phyloP scores from a whole-genome alignment of 2,797 vertebrate genomes.

The Buphagus erythrorhynchus region DNA sequence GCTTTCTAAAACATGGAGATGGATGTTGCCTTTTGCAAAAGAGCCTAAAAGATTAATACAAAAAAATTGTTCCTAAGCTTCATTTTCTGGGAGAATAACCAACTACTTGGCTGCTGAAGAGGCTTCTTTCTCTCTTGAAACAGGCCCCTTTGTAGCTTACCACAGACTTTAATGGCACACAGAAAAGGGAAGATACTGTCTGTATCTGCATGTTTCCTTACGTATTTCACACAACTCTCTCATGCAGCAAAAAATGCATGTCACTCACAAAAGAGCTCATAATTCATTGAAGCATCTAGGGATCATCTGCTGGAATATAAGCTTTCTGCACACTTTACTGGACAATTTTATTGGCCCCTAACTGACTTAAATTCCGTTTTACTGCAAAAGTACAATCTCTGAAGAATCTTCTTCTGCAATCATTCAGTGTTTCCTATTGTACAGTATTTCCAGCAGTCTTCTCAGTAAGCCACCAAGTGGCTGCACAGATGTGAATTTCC shows the following conservation, averaged over 20 bases:
- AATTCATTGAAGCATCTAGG: neutral
- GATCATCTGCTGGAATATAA: neutral
- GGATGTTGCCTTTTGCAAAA: neutral
- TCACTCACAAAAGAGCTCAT: neutral
- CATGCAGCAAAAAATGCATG: neutral
- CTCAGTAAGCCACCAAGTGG: neutral
- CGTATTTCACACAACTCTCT: neutral
- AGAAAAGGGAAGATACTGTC: neutral
- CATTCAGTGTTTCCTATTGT: neutral
- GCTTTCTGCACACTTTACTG: neutral
- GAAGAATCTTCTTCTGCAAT: neutral
- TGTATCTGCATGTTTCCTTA: neutral
- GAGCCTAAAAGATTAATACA: neutral
- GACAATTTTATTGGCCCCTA: neutral
- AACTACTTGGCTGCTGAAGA: neutral
- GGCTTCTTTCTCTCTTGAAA: neutral
- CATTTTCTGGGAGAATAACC: neutral
- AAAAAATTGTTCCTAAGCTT: neutral
- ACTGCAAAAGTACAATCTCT: neutral
- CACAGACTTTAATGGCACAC: neutral
- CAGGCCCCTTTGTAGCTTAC: neutral
- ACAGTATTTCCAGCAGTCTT: neutral
- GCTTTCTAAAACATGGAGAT: neutral
- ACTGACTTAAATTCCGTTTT: neutral
- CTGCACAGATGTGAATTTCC: neutral